Base-by-base conservation (phyloP, 2,797 vertebrate genomes). In the Phalloptychus januarius region DNA sequence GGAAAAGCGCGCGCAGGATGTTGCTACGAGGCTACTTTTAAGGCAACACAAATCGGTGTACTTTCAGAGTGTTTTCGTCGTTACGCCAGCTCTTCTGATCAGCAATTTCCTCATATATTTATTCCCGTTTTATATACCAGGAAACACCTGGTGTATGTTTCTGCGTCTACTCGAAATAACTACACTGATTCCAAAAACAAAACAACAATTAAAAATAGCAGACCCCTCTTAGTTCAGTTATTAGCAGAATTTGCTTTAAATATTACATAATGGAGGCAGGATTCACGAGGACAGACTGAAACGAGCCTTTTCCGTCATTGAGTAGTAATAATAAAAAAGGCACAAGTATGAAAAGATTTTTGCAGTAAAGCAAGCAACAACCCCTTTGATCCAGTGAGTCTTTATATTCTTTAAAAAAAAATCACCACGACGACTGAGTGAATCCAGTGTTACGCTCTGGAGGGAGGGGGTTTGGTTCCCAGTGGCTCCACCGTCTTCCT, bases 401-500 rank as follows among this genome's bases (percentile, higher is more conserved):
- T 80, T 84, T 40, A 15, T 70, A 86, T 56, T 42, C 7, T 45
- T 15, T 4, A 20, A 48, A 3, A 8, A 61, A 33, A 58, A 73
- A 74, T 81, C 74, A 75, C 50, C 81, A 76, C 25, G 61, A 82
- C 52, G 70, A n/a, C 79, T 12, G 45, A 67, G 77, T 85, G 81
- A 58, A 0, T 91, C 87, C 90, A 92, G 92, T 92, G 92, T 92
- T 81, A 13, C 8, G 74, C 76, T 82, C 73, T 80, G 80, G 52
- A 79, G 79, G n/a, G n/a, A n/a, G 25, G 54, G 86, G 73, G 75
- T 82, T 80, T 77, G 82, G 67, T 74, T 85, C 36, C 52, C 52
- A 23, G 75, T 42, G 48, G 38, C 65, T 50, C 56, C 31, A 16
- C 77, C 13, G 6, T 31, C 56, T 63, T 82, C 78, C 79, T 63